phyloP scores from a whole-genome alignment of 2,888 invertebrate genomes.

The Athripsodes cinereus region DNA sequence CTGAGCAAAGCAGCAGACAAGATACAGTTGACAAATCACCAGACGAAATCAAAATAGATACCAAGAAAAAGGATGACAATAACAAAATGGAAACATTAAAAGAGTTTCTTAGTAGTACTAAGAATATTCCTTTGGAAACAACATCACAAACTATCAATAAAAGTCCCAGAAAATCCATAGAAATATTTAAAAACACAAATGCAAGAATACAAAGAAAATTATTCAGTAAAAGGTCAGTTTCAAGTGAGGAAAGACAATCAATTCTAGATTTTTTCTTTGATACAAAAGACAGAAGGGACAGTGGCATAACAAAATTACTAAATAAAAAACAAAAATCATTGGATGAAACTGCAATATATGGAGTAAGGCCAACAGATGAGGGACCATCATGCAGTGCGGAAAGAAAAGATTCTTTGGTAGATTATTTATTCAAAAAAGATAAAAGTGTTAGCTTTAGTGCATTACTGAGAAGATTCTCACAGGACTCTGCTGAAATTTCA shows the following conservation, averaged over 20 bases:
- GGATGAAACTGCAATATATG: constrained; percentile 19
- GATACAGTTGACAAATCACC: constrained; percentile 22
- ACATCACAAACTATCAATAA: not conserved
- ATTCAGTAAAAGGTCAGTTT: constrained; percentile 23
- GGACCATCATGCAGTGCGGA: constrained; percentile 14
- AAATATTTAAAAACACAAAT: constrained; percentile 15
- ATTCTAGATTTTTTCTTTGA: constrained; percentile 48
- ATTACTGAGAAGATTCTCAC: constrained; percentile 31
- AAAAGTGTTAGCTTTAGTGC: constrained; percentile 39
- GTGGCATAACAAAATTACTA: constrained; percentile 11
- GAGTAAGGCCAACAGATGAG: constrained; percentile 31
- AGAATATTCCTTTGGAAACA: not conserved
- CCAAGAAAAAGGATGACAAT: constrained; percentile 32
- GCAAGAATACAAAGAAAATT: constrained; percentile 23
- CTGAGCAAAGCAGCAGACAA: constrained; percentile 32
- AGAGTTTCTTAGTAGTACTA: constrained; percentile 36
- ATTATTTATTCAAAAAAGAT: constrained; percentile 29
- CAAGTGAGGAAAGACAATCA: constrained; percentile 45
- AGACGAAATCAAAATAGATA: constrained; percentile 5
- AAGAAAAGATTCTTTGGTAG: constrained; percentile 29
- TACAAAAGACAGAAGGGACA: constrained; percentile 26
- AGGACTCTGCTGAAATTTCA: constrained; percentile 38
- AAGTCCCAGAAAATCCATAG: constrained; percentile 7
- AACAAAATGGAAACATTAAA: constrained; percentile 49
- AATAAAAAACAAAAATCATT: constrained; percentile 23